phyloP scores from a whole-genome alignment of 2,888 invertebrate genomes.

The Ernsta delagoae region DNA sequence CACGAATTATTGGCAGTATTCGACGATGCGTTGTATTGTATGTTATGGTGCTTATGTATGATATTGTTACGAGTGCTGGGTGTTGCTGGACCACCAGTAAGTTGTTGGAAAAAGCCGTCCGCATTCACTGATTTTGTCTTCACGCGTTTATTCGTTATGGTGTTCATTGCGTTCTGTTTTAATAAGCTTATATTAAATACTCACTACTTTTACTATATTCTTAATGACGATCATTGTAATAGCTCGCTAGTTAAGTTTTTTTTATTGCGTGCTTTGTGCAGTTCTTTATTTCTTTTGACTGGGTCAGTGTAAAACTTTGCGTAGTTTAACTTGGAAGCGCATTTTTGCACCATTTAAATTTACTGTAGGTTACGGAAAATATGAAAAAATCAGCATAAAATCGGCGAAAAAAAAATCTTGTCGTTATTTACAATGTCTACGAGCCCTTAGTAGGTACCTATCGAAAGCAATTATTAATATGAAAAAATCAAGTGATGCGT shows the following conservation, averaged over 20 bases:
- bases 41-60: neutral
- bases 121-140: constrained; percentile 12
- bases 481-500: no score
- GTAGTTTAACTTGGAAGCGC: no score
- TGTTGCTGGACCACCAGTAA: constrained; percentile 49
- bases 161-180: constrained; percentile 10
- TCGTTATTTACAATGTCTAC: no score
- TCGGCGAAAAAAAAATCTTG: no score
- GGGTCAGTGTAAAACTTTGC: no score
- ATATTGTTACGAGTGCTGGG: constrained; percentile 45
- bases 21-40: constrained; percentile 52
- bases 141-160: constrained; percentile 7
- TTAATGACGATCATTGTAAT: neutral
- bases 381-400: no score
- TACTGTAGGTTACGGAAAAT: no score
- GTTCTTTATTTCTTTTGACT: no score
- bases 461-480: no score
- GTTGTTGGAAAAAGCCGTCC: constrained; percentile 1
- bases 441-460: no score
- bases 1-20: constrained; percentile 56
- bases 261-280: neutral
- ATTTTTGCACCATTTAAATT: no score
- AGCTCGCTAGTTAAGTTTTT: neutral
- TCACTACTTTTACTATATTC: neutral
- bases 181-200: neutral